Base-by-base conservation (phyloP, 2,113 vertebrate species). In the Peromyscus maniculatus region DNA sequence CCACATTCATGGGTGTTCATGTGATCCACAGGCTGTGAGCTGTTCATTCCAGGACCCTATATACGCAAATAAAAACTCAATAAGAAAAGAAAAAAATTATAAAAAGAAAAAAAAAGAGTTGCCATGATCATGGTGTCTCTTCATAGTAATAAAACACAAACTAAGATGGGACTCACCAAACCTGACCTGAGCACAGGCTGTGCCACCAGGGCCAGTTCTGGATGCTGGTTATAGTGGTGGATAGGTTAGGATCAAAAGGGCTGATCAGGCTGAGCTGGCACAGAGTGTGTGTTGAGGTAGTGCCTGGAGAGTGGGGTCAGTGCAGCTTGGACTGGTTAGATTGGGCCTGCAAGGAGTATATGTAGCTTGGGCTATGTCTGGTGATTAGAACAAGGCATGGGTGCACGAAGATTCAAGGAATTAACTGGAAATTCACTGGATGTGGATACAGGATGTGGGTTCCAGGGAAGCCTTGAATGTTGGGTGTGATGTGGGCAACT, bases 31-130 rank as follows among this genome's bases (percentile, higher is more conserved):
- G 79, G 52, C 19, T 26, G 1, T 7, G 19, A 83, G 36, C 26
- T 39, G 2, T 1, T 31, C 1, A 3, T 19, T 0, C 9, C 21
- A 31, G 39, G 11, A 7, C 21, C 7, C 2, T 66, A 10, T 52
- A 46, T 75, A 5, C 43, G 31, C 78, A 77, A 78, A 75, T 90
- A 89, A 24, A 43, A 36, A 12, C 87, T 86, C 9, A 43, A 1
- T 74, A 49, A 21, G 10, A 79, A 93, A 55, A 84, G 24, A 10
- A 11, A 71, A 36, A 55, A 69, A 43, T 43, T 43, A 43, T 43
- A 43, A 43, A 43, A 43, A 43, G 43, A 43, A 43, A 43, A 43
- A 43, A 43, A 43, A 43, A 43, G 43, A 43, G 43, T 43, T 43
- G 43, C 43, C 28, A 16, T 69, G 67, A 69, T 33, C 67, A 69